Conservation (phyloP, 2,113 vertebrate genomes). For the Scophthalmus maximus region DNA sequence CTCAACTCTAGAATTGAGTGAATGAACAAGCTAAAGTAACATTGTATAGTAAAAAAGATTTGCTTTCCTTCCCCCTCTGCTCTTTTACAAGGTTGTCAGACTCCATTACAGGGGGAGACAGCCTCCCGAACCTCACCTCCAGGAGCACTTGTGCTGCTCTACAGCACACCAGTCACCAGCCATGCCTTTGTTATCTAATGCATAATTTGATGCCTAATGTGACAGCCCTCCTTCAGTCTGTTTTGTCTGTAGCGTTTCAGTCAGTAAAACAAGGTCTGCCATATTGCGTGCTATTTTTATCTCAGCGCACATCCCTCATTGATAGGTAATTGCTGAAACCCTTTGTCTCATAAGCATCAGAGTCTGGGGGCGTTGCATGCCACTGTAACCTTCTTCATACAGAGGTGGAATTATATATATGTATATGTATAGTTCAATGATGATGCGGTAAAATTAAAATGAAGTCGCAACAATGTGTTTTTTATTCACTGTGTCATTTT, state of each 20-base stretch:
- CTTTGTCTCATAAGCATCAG: constrained; percentile 44
- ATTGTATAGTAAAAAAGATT: constrained; percentile 10
- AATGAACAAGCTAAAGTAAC: constrained; percentile 2
- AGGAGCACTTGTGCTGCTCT: constrained; percentile 40
- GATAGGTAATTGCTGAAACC: constrained; percentile 65
- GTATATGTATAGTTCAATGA: constrained; percentile 13
- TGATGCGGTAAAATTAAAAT: constrained; percentile 28
- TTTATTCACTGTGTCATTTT: constrained; percentile 32
- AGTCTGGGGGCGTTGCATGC: constrained; percentile 43
- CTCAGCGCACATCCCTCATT: constrained; percentile 60
- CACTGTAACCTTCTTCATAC: constrained; percentile 15
- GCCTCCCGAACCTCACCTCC: constrained; percentile 49
- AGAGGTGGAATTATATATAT: background rate
- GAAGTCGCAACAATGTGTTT: constrained; percentile 9
- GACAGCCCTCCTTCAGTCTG: constrained; percentile 62
- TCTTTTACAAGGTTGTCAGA: constrained; percentile 47
- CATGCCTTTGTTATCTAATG: constrained; percentile 64
- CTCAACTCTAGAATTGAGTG: background rate
- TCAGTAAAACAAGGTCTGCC: constrained; percentile 69
- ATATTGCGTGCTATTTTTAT: constrained; percentile 61
- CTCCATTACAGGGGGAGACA: constrained; percentile 55
- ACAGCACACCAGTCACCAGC: constrained; percentile 52
- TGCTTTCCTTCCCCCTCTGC: constrained; percentile 18
- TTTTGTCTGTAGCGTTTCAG: constrained; percentile 55
- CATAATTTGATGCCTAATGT: constrained; percentile 76